Evolutionary conservation across 2,888 invertebrate genomes (phyloP), one percentile per base, ranked within the genome.

Genomic region (Lasioglossum malachurum): DNA sequence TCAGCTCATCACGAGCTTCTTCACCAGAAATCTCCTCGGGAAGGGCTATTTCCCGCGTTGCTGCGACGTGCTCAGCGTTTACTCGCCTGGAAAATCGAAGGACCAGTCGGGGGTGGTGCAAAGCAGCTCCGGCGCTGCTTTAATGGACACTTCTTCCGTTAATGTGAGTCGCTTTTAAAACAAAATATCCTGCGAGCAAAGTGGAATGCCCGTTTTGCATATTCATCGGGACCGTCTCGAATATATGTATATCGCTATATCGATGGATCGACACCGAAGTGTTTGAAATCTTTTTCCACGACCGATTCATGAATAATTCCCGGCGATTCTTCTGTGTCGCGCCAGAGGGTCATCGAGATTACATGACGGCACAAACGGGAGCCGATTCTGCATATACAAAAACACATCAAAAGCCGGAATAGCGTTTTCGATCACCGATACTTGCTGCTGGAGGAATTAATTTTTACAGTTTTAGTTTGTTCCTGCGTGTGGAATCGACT

Each of bases 1-100:
- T 3, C 95, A 96, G 75, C 94, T 96, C 31, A 84, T 95, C 57
- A 96, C 96, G 35, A 96, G 96, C n/a, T 94, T 94, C 84, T 91
- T 96, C 53, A 94, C 95, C 41, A 92, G 94, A 72, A 95, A 94
- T 82, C 92, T 95, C 4, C 92, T 95, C 31, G 94, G 94, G 16
- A 94, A 93, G 81, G 94, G 94, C 5, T 94, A 93, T 77, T 94
- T 95, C 75, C 95, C 95, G 0, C 91, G 93, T 76, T 95, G 94
- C 80, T 95, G 95, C 80, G 95, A 95, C 83, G 92, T 95, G 46
- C 93, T 95, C 27, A 93, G 92, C 49, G 94, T 95, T 57, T 95
- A 95, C 79, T 92, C 94, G 7, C 92, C 93, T 10, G 92, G 94
- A 35, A 95, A 94, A 84, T 91, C 94, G 35, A 94, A 95, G 87